Base-by-base conservation (phyloP, 2,797 vertebrate genomes). In the Lacerta viridis region DNA sequence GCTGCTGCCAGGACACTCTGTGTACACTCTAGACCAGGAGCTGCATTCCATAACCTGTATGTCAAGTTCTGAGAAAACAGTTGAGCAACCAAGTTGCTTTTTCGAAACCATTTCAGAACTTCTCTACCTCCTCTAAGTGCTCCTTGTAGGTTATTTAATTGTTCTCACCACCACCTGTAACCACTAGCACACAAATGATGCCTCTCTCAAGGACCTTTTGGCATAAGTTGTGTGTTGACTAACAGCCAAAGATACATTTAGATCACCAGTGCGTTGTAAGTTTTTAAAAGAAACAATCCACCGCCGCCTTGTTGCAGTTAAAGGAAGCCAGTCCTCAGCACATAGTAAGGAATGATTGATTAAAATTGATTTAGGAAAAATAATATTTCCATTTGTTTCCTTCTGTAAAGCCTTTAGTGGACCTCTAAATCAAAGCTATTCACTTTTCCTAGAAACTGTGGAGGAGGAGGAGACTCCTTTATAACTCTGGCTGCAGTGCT, bases 341-440 rank as follows among this genome's bases (percentile, higher is more conserved):
- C 7, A 13, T 20, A 39, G 86, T 33, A 25, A 55, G 27, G 39
- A 83, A 33, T 68, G 36, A 5, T 29, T 68, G 59, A 55, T 83
- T 88, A 80, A 87, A 88, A 85, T 64, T 84, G 25, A 88, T 89
- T 71, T 27, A 76, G 80, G 90, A 43, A 85, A 69, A 90, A 83
- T 81, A 72, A 87, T 55, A 83, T 10, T 92, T 27, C 15, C 1
- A 1, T 75, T 46, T 17, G 9, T 18, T 41, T 77, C n/a, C 90
- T 85, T 75, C 46, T 83, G 87, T 87, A 93, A 93, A 92, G 72
- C 87, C 91, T 81, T 5, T 20, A 93, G 76, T 46, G 89, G 89
- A 3, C 61, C 92, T 92, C 92, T 90, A 77, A 90, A 69, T 39
- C 29, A 50, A 87, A 90, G 88, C 86, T 84, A 83, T 59, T 11